Conservation (phyloP, 2,888 invertebrate genomes). For the Eristalis arbustorum region DNA sequence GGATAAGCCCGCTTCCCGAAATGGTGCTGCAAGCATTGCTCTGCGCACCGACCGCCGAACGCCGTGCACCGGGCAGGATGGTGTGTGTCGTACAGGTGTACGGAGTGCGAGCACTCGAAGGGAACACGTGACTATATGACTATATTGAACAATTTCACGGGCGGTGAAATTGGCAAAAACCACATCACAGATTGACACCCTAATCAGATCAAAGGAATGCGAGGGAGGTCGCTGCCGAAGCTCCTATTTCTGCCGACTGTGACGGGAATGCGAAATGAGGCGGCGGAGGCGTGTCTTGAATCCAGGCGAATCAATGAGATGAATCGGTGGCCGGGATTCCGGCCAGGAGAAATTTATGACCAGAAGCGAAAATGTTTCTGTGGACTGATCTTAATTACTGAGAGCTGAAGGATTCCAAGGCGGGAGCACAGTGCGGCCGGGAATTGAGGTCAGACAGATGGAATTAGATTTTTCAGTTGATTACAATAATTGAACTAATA, state of each 20-base stretch:
- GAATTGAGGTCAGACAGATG: not conserved
- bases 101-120: constrained; percentile 27
- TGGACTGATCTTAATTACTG: constrained; percentile 22
- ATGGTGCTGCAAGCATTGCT: constrained; percentile 36
- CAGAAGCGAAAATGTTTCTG: constrained; percentile 1
- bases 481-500: no score
- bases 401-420: not conserved
- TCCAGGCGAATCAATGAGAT: not conserved
- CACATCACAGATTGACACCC: constrained; percentile 51
- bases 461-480: not conserved
- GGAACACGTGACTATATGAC: constrained; percentile 67
- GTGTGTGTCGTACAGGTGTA: constrained; percentile 42
- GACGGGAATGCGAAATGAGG: constrained; percentile 28
- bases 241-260: constrained; percentile 6
- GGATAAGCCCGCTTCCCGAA: constrained; percentile 57
- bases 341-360: not conserved
- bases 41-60: not conserved
- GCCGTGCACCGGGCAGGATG: not conserved
- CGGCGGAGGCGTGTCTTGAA: not conserved
- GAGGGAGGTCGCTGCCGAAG: not conserved
- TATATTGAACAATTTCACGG: constrained; percentile 67
- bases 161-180: constrained; percentile 53
- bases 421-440: constrained; percentile 1
- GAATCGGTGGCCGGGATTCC: constrained; percentile 2
- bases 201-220: constrained; percentile 39